Evolutionary conservation across 2,113 vertebrate genomes (phyloP).

Genomic region (Miniopterus natalensis): DNA sequence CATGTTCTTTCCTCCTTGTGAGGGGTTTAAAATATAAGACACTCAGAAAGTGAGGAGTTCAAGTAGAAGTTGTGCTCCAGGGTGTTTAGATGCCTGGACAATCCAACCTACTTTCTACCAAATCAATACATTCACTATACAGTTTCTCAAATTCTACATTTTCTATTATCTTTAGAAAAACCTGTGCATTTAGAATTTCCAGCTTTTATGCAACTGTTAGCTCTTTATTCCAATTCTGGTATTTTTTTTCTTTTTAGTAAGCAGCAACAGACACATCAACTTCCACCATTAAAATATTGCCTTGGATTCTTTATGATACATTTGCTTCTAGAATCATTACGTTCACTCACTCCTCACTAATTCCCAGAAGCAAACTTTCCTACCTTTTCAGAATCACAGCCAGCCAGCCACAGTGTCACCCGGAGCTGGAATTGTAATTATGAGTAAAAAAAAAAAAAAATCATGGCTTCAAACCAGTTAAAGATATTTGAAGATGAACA

Average conservation of each 20-base stretch:
- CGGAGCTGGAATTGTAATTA: conserved; percentile 76
- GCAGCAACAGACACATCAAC: background rate
- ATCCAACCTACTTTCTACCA: background rate
- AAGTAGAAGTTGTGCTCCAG: background rate
- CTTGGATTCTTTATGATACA: conserved; percentile 71
- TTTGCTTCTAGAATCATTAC: conserved; percentile 69
- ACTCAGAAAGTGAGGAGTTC: background rate
- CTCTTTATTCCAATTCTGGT: background rate
- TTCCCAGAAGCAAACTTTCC: conserved; percentile 61
- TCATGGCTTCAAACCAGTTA: conserved; percentile 71
- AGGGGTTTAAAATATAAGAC: background rate
- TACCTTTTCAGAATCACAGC: conserved; percentile 67
- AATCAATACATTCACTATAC: background rate
- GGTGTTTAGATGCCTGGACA: background rate
- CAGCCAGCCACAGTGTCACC: conserved; percentile 64
- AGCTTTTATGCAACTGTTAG: background rate
- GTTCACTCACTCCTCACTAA: background rate
- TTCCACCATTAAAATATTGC: conserved; percentile 71
- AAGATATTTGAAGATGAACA: conserved; percentile 79
- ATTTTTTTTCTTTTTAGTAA: conserved; percentile 54
- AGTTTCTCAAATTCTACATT: background rate
- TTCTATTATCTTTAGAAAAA: background rate
- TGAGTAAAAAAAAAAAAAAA: conserved; percentile 68
- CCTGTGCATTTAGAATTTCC: background rate
- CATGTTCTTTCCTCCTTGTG: background rate